A percentile compares a stretch with the other conserved stretches of the same genome.
These are phyloP conservation scores for Spatulosminthurus flaviceps DNA, from an alignment of 2,888 invertebrate species.

Conservation along the genomic window DNA sequence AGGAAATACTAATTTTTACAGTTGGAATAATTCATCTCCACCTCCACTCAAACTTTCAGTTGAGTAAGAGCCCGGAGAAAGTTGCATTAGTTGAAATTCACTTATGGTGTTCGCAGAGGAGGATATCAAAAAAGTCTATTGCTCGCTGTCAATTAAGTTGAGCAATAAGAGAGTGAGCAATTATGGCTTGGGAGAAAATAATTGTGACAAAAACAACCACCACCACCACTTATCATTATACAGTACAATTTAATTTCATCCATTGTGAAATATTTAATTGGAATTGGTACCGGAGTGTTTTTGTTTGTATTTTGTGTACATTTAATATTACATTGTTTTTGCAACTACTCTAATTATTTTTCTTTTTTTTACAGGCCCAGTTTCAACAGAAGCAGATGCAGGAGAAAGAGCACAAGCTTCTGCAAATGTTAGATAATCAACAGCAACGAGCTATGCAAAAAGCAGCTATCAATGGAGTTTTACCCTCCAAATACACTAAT, in stretches of 20 bases:
- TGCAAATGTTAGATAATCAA: slow-evolving; percentile 76
- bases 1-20: not conserved
- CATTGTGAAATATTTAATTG: not conserved
- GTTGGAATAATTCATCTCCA: not conserved
- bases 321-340: not conserved
- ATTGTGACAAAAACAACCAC: not conserved
- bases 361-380: slow-evolving; percentile 72
- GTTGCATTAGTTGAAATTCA: not conserved
- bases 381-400: slow-evolving; percentile 84
- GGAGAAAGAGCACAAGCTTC: slow-evolving; percentile 81
- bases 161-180: slow-evolving; percentile 19
- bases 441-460: slow-evolving; percentile 74
- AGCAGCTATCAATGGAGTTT: slow-evolving; percentile 53
- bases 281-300: not conserved
- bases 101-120: not conserved
- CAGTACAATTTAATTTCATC: not conserved
- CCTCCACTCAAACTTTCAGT: not conserved
- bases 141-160: not conserved
- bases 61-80: not conserved
- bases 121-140: not conserved
- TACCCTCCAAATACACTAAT: slow-evolving; percentile 47
- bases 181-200: slow-evolving; percentile 3
- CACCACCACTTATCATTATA: not conserved
- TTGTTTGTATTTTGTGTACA: not conserved
- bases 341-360: not conserved